Percentiles rank a stretch among this genome's conserved stretches.
Conservation (phyloP, 2,113 vertebrate species). For the Leptocoma aspasia region DNA sequence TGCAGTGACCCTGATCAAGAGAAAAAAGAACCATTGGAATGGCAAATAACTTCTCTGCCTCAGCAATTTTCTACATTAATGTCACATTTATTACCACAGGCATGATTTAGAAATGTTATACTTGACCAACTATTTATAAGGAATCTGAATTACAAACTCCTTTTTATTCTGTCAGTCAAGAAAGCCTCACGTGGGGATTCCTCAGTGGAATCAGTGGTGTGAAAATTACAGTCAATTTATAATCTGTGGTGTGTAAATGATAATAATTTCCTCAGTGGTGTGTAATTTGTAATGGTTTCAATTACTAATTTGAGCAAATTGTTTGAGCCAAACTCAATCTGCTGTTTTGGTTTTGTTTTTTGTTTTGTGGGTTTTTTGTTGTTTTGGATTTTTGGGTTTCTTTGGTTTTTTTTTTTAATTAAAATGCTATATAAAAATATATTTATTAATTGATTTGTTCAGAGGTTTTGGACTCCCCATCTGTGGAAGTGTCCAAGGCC, state of each 20-base stretch:
- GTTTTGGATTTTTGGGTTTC: too few relatives aligned
- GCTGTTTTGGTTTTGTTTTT: background rate
- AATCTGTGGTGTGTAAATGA: background rate
- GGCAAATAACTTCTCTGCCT: background rate
- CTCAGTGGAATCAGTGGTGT: background rate
- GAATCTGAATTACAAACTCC: background rate
- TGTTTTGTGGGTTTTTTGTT: too few relatives aligned
- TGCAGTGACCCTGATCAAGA: constrained; percentile 80
- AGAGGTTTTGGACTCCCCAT: background rate
- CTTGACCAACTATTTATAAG: background rate
- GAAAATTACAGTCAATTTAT: background rate
- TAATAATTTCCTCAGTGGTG: background rate
- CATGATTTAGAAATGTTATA: background rate
- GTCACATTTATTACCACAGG: background rate
- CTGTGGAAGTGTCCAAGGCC: background rate
- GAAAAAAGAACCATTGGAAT: background rate
- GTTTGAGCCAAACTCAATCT: background rate
- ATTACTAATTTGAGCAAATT: background rate
- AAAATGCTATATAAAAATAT: background rate
- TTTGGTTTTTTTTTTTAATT: rapidly evolving
- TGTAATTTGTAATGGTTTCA: background rate
- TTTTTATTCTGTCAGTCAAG: background rate
- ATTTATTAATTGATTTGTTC: background rate
- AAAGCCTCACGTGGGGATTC: background rate
- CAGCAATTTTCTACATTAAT: background rate